Base-by-base conservation (phyloP, 2,888 invertebrate species). In the Lymantria dispar region DNA sequence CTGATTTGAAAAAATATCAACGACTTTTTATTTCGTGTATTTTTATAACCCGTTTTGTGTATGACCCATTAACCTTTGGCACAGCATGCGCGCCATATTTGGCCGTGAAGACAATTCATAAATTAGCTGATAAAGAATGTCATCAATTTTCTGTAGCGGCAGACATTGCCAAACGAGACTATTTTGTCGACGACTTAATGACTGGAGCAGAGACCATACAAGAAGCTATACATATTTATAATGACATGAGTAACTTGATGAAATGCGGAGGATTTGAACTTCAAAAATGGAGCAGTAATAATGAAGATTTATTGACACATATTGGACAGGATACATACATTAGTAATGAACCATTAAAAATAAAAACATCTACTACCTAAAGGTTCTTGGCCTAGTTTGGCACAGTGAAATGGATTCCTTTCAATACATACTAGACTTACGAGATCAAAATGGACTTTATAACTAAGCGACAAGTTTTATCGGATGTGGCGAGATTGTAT, bases 31-130 rank as follows among this genome's bases (percentile, higher is more conserved):
- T n/a, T n/a, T n/a, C n/a, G n/a, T n/a, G n/a, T n/a, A n/a, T n/a
- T n/a, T n/a, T n/a, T n/a, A n/a, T n/a, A n/a, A n/a, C n/a, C n/a
- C n/a, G n/a, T n/a, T n/a, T n/a, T n/a, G n/a, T n/a, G n/a, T n/a
- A n/a, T n/a, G n/a, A n/a, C n/a, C n/a, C n/a, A n/a, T n/a, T n/a
- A n/a, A n/a, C 70, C 0, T 74, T 62, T 47, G 61, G 64, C 2
- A 58, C 63, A 15, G 54, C 60, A 11, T 50, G 58, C 7, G 60
- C 58, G 9, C 62, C 58, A 0, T 60, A 50, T 36, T 31, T 60
- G 1, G 55, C 50, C 2, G 39, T 42, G 3, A 50, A 30, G 31
- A 48, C 50, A 0, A 15, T 50, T 1, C 13, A 43, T n/a, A 47
- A 46, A 11, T 9, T 54, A 7, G 54, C 54, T 3, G 15, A 40